These are phyloP conservation scores for Hylia prasina DNA, from an alignment of 2,113 vertebrate genomes.

Conservation along the genomic window DNA sequence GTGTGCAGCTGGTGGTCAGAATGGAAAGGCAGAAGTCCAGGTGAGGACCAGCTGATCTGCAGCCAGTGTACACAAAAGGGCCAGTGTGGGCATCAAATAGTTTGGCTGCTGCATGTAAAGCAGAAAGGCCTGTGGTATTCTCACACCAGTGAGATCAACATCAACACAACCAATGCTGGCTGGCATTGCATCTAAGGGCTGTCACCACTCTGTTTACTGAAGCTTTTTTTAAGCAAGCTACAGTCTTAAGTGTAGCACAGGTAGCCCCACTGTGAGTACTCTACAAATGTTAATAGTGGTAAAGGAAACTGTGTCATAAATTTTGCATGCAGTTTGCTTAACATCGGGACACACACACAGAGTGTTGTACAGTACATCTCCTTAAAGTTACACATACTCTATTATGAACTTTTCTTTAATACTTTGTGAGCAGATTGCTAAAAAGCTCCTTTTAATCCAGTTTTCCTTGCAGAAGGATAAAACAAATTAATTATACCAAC, in stretches of 20 bases:
- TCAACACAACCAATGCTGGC: background rate
- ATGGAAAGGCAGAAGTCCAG: background rate
- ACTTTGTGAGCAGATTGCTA: rapidly evolving
- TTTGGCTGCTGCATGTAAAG: background rate
- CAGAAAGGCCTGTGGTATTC: background rate
- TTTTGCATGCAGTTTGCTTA: background rate
- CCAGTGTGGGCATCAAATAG: no score
- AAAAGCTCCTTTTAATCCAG: background rate
- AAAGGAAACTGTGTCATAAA: background rate
- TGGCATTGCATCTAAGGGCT: background rate
- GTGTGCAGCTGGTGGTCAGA: background rate
- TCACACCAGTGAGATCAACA: background rate
- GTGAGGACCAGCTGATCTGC: background rate
- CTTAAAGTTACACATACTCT: background rate
- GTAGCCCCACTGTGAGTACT: background rate
- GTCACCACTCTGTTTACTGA: background rate
- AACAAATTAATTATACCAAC: background rate
- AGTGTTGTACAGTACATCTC: background rate
- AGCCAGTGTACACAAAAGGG: background rate
- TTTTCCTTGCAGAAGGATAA: background rate
- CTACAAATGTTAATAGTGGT: background rate
- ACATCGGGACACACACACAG: background rate
- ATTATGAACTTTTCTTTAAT: background rate
- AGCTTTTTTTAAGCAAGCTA: background rate
- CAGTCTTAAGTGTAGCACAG: background rate